A percentile compares a stretch with the other conserved stretches of the same genome.
phyloP scores from a whole-genome alignment of 2,888 invertebrate genomes.

The Dermolepida albohirtum region DNA sequence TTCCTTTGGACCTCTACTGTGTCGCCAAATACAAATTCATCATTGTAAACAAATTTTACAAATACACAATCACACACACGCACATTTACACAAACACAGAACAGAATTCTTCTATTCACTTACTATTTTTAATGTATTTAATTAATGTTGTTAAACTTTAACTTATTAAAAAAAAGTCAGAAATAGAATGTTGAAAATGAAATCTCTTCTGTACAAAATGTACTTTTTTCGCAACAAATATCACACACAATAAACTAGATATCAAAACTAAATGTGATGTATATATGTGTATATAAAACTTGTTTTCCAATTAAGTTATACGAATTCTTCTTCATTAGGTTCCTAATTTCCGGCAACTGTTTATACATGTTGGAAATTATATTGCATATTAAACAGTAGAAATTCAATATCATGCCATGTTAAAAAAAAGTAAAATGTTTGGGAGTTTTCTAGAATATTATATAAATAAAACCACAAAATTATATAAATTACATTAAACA shows the following conservation, averaged over 20 bases:
- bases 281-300: constrained; percentile 38
- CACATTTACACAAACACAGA: no score
- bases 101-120: no score
- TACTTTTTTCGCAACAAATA: constrained; percentile 31
- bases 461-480: no score
- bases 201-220: no score
- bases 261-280: constrained; percentile 36
- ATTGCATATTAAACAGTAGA: constrained; percentile 1
- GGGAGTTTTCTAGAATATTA: no score
- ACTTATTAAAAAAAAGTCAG: no score
- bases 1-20: constrained; percentile 39
- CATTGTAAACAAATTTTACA: constrained; percentile 39
- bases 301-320: constrained; percentile 44
- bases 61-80: constrained; percentile 10
- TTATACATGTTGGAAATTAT: constrained; percentile 4
- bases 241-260: constrained; percentile 31
- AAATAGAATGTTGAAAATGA: no score
- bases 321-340: constrained; percentile 24
- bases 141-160: no score
- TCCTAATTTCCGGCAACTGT: constrained; percentile 28
- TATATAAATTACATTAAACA: no score
- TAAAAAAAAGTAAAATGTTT: no score
- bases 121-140: no score
- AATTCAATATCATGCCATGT: no score
- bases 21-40: constrained; percentile 35